These are phyloP conservation scores for Drosophila hamatofila DNA, from an alignment of 2,888 invertebrate genomes.

Conservation along the genomic window DNA sequence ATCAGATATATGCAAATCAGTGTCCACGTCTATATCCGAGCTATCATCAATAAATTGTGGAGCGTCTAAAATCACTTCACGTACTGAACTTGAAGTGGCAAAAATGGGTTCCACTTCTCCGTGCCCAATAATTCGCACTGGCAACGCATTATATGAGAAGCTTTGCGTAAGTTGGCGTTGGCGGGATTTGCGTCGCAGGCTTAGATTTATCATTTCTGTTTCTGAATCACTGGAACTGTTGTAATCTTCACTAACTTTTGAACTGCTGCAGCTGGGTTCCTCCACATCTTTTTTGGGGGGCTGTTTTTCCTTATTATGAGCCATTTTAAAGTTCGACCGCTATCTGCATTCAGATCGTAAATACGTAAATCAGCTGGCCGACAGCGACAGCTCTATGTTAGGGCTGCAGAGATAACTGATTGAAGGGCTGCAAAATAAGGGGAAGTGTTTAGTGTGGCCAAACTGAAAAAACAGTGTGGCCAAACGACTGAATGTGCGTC, in stretches of 20 bases:
- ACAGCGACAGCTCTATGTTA: slow-evolving; percentile 26
- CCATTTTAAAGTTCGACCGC: slow-evolving; percentile 43
- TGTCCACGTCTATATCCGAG: slow-evolving; percentile 54
- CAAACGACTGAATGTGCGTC: slow-evolving; percentile 48
- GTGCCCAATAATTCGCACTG: slow-evolving; percentile 39
- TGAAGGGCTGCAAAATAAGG: slow-evolving; percentile 16
- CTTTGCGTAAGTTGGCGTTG: slow-evolving; percentile 39
- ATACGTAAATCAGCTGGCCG: slow-evolving; percentile 43
- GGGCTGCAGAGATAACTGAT: slow-evolving; percentile 3
- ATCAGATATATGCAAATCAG: slow-evolving; percentile 63
- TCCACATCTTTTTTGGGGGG: neutral
- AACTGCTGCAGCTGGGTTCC: neutral
- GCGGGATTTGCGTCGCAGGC: slow-evolving; percentile 42
- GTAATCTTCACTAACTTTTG: slow-evolving; percentile 5
- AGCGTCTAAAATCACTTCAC: slow-evolving; percentile 52
- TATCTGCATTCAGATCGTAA: slow-evolving; percentile 6
- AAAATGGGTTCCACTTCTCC: slow-evolving; percentile 15
- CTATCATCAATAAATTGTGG: slow-evolving; percentile 57
- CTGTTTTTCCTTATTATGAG: slow-evolving; percentile 14
- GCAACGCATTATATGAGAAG: slow-evolving; percentile 53
- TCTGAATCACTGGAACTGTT: slow-evolving; percentile 45
- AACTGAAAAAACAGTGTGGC: slow-evolving; percentile 29
- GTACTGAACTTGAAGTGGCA: slow-evolving; percentile 29
- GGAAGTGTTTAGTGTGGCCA: slow-evolving; percentile 24
- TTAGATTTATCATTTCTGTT: slow-evolving; percentile 44